These are phyloP conservation scores for Speoplatyrhinus poulsoni DNA, from an alignment of 2,113 vertebrate species.

Conservation along the genomic window DNA sequence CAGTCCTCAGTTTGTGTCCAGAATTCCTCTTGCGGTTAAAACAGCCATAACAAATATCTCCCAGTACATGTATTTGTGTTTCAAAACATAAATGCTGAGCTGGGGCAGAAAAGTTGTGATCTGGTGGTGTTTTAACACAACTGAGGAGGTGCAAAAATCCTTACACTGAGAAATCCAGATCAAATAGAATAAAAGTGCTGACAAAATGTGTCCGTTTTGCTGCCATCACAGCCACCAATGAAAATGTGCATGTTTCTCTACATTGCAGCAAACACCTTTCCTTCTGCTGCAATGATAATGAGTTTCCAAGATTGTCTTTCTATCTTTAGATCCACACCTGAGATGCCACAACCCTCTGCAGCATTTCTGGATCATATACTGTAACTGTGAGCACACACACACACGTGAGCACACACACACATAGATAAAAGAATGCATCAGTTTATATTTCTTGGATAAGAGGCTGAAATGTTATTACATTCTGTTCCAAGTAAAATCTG, in stretches of 20 bases:
- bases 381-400: conserved; percentile 6
- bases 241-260: neutral
- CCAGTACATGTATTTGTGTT: too few species aligned
- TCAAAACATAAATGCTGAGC: too few species aligned
- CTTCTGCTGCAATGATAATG: conserved; percentile 41
- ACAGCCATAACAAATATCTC: too few species aligned
- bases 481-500: too few species aligned
- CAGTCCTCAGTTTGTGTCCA: too few species aligned
- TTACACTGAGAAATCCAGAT: too few species aligned
- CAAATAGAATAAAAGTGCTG: neutral
- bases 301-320: conserved; percentile 34
- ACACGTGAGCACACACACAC: conserved; percentile 8
- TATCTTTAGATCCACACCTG: conserved; percentile 46
- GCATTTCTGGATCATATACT: conserved; percentile 14
- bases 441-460: neutral
- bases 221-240: neutral
- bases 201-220: neutral
- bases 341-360: conserved; percentile 14
- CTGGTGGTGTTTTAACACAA: too few species aligned
- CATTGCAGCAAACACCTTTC: conserved; percentile 19
- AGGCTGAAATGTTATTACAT: too few species aligned
- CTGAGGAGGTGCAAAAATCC: too few species aligned
- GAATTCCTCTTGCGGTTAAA: too few species aligned
- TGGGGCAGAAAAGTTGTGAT: too few species aligned
- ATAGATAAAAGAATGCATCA: conserved; percentile 8